These are phyloP conservation scores for Ceriagrion tenellum DNA, from an alignment of 2,888 invertebrate genomes.

Conservation along the genomic window DNA sequence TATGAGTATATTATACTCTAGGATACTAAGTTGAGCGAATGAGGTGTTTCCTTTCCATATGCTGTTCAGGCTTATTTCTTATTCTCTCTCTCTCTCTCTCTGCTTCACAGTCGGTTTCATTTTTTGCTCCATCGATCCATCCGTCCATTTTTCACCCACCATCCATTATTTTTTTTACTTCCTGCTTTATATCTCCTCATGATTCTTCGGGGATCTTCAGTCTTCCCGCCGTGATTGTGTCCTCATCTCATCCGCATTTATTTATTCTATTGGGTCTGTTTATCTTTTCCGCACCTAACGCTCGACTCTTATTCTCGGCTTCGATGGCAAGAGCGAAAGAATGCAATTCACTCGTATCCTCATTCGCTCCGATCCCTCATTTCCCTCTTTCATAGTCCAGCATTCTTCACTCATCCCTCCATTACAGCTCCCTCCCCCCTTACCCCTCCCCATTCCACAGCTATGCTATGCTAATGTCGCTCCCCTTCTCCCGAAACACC, in stretches of 20 bases:
- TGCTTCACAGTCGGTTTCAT: neutral
- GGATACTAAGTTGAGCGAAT: neutral
- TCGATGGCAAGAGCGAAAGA: neutral
- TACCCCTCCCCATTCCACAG: neutral
- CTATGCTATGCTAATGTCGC: no score
- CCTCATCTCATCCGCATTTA: slow-evolving; percentile 20
- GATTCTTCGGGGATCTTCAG: neutral
- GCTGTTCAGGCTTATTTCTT: neutral
- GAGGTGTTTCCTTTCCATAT: neutral
- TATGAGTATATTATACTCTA: neutral
- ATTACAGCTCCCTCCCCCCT: neutral
- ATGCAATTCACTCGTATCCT: neutral
- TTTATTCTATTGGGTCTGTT: slow-evolving; percentile 19
- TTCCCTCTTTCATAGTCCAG: neutral
- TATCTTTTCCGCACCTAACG: neutral
- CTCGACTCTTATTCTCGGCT: neutral
- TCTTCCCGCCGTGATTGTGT: neutral
- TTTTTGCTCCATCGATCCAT: slow-evolving; percentile 15
- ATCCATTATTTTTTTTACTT: neutral
- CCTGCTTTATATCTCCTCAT: neutral
- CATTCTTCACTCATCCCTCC: slow-evolving; percentile 27
- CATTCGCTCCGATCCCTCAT: neutral
- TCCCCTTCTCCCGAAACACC: neutral
- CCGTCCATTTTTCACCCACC: neutral
- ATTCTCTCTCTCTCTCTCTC: neutral